Conservation (phyloP, 2,888 invertebrate species). For the Augiades crinisus region DNA sequence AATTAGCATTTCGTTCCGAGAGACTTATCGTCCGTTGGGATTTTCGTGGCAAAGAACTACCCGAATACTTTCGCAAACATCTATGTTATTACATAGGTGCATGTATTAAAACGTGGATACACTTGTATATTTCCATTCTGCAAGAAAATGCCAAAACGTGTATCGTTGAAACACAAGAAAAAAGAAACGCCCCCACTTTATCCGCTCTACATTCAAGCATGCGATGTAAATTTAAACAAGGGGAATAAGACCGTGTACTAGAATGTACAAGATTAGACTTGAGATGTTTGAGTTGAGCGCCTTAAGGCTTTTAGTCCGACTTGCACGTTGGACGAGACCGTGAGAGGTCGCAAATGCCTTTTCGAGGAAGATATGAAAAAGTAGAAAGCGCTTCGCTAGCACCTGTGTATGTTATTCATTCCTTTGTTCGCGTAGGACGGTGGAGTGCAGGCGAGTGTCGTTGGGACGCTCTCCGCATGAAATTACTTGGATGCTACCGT, state of each 20-base stretch:
- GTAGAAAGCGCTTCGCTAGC: constrained; percentile 53
- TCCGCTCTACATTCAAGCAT: not conserved
- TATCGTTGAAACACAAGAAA: not conserved
- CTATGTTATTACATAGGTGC: too few species aligned
- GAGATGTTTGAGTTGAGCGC: constrained; percentile 22
- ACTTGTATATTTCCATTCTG: too few species aligned
- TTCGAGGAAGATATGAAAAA: constrained; percentile 51
- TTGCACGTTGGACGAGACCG: constrained; percentile 52
- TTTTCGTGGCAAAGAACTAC: not conserved
- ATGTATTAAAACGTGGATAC: too few species aligned
- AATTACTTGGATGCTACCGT: constrained; percentile 31
- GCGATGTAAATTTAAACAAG: constrained; percentile 21
- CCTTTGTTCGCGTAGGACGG: constrained; percentile 56
- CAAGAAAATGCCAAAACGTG: not conserved
- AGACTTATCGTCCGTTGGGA: not conserved
- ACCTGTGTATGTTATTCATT: constrained; percentile 53
- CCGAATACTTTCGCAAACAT: not conserved
- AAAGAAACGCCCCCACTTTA: not conserved
- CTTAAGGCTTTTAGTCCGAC: constrained; percentile 43
- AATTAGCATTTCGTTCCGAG: constrained; percentile 16
- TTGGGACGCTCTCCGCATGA: constrained; percentile 29
- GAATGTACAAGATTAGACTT: constrained; percentile 21
- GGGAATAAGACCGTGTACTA: constrained; percentile 1
- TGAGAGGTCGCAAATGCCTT: constrained; percentile 54
- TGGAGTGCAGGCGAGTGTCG: constrained; percentile 42